Evolutionary conservation across 2,888 invertebrate genomes (phyloP).

Genomic region (Epirrhoe tristata): DNA sequence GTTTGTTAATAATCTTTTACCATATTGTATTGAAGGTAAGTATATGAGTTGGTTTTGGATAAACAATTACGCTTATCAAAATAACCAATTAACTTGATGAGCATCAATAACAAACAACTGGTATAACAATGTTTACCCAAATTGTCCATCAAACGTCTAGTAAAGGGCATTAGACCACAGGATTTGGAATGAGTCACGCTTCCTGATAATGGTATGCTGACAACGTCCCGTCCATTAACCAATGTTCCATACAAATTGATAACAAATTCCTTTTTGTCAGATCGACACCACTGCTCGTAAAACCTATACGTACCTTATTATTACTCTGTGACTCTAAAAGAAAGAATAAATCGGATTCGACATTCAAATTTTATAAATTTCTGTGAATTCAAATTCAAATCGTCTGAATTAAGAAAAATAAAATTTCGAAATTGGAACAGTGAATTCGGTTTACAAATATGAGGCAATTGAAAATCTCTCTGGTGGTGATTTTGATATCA

Average conservation of each 20-base stretch:
- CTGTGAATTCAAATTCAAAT: constrained; percentile 20
- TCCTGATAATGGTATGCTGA: constrained; percentile 77
- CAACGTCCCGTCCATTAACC: constrained; percentile 72
- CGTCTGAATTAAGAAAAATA: not conserved
- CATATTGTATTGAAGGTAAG: no score
- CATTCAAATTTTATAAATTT: constrained; percentile 16
- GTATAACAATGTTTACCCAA: not conserved
- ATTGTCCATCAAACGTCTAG: not conserved
- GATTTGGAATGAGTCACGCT: constrained; percentile 61
- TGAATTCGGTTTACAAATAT: constrained; percentile 35
- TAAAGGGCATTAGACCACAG: constrained; percentile 47
- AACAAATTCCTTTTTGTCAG: constrained; percentile 79
- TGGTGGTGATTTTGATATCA: constrained; percentile 53
- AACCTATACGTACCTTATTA: constrained; percentile 64
- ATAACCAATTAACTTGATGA: not conserved
- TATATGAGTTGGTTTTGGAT: no score
- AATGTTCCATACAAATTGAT: constrained; percentile 80
- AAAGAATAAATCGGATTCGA: constrained; percentile 9
- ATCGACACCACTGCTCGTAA: constrained; percentile 63
- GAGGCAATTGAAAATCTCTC: constrained; percentile 49
- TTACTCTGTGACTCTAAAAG: constrained; percentile 5
- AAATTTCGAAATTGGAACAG: not conserved
- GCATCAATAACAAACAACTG: not conserved
- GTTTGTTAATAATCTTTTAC: no score
- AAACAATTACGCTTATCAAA: not conserved